Evolutionary conservation across 2,113 vertebrate genomes (phyloP).

Genomic region (Salvelinus fontinalis): DNA sequence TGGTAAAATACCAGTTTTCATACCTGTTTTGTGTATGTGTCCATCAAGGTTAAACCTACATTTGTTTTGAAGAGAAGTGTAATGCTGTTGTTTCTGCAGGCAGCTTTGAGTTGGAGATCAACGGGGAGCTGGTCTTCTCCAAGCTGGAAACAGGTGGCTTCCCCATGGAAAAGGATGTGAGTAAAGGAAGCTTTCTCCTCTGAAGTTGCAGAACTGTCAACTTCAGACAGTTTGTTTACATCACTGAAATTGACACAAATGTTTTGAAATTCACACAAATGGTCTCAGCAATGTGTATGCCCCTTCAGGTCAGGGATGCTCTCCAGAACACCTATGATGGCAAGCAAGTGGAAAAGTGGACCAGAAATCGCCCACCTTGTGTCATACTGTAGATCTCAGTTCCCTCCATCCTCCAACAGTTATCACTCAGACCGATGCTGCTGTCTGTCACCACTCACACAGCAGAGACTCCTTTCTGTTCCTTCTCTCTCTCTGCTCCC

Average conservation of each 20-base stretch:
- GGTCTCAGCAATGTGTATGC: not conserved
- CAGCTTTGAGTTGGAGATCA: constrained; percentile 91
- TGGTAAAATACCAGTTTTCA: too few relatives aligned
- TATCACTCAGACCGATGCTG: not conserved
- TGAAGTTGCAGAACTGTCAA: not conserved
- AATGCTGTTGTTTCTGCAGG: constrained; percentile 63
- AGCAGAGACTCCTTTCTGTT: not conserved
- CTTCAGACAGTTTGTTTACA: not conserved
- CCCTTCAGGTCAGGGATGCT: constrained; percentile 78
- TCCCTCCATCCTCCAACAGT: not conserved
- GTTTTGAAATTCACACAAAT: not conserved
- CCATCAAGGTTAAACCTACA: too few relatives aligned
- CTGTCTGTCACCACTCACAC: constrained; percentile 11
- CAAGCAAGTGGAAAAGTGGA: constrained; percentile 84
- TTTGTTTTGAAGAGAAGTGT: too few relatives aligned
- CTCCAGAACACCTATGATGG: constrained; percentile 81
- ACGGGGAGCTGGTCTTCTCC: constrained; percentile 88
- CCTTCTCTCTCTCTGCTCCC: constrained; percentile 40
- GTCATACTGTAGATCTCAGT: constrained; percentile 79
- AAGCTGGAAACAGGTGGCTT: constrained; percentile 89
- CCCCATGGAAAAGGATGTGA: constrained; percentile 84
- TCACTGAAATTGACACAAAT: not conserved
- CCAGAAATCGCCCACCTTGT: constrained; percentile 87
- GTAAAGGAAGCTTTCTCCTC: constrained; percentile 21
- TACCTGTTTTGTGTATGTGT: too few relatives aligned